Conservation (phyloP, 1,140 invertebrate genomes). For the Helicoverpa zea region DNA sequence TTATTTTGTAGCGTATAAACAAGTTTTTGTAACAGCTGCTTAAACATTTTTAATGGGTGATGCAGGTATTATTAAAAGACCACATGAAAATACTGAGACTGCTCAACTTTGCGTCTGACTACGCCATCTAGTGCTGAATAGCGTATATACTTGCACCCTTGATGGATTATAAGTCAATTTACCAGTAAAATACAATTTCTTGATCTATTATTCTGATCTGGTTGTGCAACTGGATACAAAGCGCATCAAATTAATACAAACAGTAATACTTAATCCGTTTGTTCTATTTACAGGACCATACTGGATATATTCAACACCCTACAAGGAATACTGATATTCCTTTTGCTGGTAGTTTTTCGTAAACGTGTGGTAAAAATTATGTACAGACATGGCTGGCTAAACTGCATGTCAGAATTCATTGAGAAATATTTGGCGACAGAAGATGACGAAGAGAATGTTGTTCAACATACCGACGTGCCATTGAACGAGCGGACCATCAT, state of each 20-base stretch:
- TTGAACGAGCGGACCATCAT: constrained; percentile 56
- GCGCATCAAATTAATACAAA: neutral
- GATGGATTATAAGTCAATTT: too few species aligned
- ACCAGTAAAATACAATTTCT: too few species aligned
- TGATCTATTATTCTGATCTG: too few species aligned
- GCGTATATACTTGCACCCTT: neutral
- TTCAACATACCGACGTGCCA: constrained; percentile 63
- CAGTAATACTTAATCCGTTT: neutral
- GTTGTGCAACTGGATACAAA: neutral
- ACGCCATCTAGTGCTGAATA: neutral
- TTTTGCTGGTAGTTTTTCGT: constrained; percentile 87
- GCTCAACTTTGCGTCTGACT: too few species aligned
- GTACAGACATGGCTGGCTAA: constrained; percentile 64
- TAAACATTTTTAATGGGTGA: too few species aligned
- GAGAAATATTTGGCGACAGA: constrained; percentile 61
- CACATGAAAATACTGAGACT: too few species aligned
- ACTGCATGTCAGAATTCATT: constrained; percentile 56
- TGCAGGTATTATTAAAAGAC: too few species aligned
- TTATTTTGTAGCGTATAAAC: too few species aligned
- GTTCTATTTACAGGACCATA: constrained; percentile 83
- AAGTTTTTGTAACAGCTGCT: too few species aligned
- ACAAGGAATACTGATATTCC: constrained; percentile 89
- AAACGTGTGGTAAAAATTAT: constrained; percentile 87
- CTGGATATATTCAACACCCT: constrained; percentile 88
- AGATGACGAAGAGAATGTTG: constrained; percentile 64